Evolutionary conservation across 1,140 invertebrate species (phyloP), one percentile per base, ranked within the genome.

Genomic region (Dendroctonus valens): DNA sequence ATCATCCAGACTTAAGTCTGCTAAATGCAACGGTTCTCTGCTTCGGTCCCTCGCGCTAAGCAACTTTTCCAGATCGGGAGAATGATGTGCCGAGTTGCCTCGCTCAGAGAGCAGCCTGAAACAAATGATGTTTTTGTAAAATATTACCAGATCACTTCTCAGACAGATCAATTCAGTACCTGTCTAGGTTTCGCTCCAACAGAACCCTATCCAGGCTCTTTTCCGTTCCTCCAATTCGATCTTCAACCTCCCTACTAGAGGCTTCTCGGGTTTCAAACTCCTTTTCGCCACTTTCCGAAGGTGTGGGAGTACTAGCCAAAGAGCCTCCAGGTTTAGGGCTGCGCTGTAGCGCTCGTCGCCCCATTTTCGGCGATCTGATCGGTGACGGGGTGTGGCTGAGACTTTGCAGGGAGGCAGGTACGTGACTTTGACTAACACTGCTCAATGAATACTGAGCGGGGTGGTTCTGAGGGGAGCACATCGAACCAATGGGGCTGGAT

Each of bases 121-220:
- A 52, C 7, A 9, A 85, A 73, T 55, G 8, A 15, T 2, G 40
- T 55, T 11, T 15, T 51, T 3, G 8, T 55, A 55, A 26, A 37
- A 38, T 40, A 11, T 41, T 11, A n/a, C 50, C 26, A 26, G 26
- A 26, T 2, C 26, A 26, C 26, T 26, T 26, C 26, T n/a, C n/a
- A n/a, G n/a, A n/a, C n/a, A n/a, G n/a, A n/a, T n/a, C n/a, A n/a
- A n/a, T n/a, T 26, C 26, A 26, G 12, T 53, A 63, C 68, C 82
- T 78, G 69, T 86, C 84, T 39, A 86, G 78, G 70, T 87, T 86
- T 63, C 84, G 78, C 68, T 87, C 85, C 0, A 86, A 76, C 6
- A 86, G 75, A 8, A 86, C 82, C 59, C 86, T 79, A 69, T 87
- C 85, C 53, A 86, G 77, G 26, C 82, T 83, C 38, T 63, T 68